Conservation (phyloP, 1,140 invertebrate genomes). For the Drosophila chauvacae region DNA sequence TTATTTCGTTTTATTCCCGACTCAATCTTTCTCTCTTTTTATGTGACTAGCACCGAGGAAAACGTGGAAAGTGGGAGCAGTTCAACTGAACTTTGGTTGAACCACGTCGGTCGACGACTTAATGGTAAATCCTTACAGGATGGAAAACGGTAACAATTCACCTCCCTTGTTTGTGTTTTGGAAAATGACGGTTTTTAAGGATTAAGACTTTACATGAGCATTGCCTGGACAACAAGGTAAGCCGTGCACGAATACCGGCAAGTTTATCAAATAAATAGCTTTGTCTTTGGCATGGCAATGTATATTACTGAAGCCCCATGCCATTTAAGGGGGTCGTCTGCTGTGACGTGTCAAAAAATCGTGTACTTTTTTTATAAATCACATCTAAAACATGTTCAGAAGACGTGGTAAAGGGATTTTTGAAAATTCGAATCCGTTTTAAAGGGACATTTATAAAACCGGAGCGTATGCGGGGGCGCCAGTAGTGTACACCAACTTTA, state of each 20-base stretch:
- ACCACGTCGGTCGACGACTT: constrained; percentile 32
- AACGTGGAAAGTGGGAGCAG: constrained; percentile 19
- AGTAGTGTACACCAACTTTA: too few relatives aligned
- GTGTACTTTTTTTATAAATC: too few relatives aligned
- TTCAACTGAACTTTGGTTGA: constrained; percentile 9
- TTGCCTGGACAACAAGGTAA: constrained; percentile 51
- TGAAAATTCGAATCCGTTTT: too few relatives aligned
- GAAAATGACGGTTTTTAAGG: background rate
- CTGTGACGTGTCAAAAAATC: too few relatives aligned
- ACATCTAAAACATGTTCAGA: too few relatives aligned
- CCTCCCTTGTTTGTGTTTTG: constrained; percentile 32
- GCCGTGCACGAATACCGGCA: constrained; percentile 37
- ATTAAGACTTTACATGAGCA: constrained; percentile 49
- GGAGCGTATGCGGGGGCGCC: too few relatives aligned
- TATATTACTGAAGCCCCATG: background rate
- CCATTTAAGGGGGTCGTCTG: too few relatives aligned
- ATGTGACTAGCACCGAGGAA: constrained; percentile 13
- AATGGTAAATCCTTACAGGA: constrained; percentile 13
- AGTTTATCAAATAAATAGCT: constrained; percentile 41
- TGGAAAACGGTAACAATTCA: constrained; percentile 5
- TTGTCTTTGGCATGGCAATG: background rate
- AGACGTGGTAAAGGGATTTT: too few relatives aligned
- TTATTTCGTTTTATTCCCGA: constrained; percentile 8
- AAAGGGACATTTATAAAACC: too few relatives aligned
- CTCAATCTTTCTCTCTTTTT: constrained; percentile 22